Evolutionary conservation across 2,797 vertebrate genomes (phyloP), one percentile per base, ranked within the genome.

Genomic region (Siniperca undulata): DNA sequence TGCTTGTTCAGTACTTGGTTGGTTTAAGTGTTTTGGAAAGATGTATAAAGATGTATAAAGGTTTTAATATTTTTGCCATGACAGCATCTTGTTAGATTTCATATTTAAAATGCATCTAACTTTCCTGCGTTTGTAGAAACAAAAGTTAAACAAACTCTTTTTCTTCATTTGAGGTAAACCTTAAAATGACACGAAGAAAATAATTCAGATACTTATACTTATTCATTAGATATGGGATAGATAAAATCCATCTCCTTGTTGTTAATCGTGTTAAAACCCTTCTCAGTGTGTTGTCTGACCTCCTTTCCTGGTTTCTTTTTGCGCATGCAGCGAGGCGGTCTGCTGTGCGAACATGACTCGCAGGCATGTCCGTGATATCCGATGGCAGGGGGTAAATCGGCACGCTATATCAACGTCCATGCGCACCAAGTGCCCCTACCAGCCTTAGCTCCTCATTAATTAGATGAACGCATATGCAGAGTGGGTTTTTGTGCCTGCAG

Each of bases 321-420:
- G 79, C 3, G 4, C 86, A 77, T 34, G 82, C 79, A 27, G 86
- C 1, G 86, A 83, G 78, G 65, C 20, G 11, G 70, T 73, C 82
- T 70, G 89, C 91, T 90, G 91, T 30, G 92, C 1, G 69, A 89
- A 88, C 92, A 90, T 64, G 87, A 87, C 90, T 90, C 8, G 50
- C 86, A 81, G 90, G 89, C 87, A 81, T 87, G 89, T 86, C 89
- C 84, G 16, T 85, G 79, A 81, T 86, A 86, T 82, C 48, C 6
- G 40, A 46, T 82, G 83, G 90, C 30, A 66, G 93, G 92, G 90
- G 94, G 92, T 93, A 94, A 92, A 93, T 90, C 71, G 87, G 24
- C 34, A 52, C 7, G 74, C 68, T 93, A 89, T 60, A 92, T 92
- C 93, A 93, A 84, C 72, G 88, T 91, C 90, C 83, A 75, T 20